Base-by-base conservation (phyloP, 2,113 vertebrate species). In the Spermophilus dauricus region DNA sequence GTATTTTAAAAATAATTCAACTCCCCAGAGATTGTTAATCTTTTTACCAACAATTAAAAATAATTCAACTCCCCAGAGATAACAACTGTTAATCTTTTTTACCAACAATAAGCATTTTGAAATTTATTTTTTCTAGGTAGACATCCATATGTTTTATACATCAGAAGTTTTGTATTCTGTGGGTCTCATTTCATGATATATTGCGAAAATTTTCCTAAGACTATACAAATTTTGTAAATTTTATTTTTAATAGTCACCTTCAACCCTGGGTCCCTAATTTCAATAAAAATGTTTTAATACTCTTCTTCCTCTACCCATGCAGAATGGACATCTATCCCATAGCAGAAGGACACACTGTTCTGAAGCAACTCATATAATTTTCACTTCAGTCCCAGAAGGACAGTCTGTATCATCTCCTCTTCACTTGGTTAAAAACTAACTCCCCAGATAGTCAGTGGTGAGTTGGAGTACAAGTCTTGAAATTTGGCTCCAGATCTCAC, bases 201-300 rank as follows among this genome's bases (percentile, higher is more conserved):
- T 30, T 81, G 30, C 85, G 16, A 84, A 73, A 24, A 61, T 63
- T 92, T 94, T 85, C 42, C 89, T 76, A 89, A 89, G 53, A 58
- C 39, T 39, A 13, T 75, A 73, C 83, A 88, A 48, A n/a, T 12
- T 51, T 70, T 73, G 9, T 65, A 72, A 75, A 83, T 16, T 76
- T 95, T 82, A 20, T 76, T 95, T 86, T 84, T 51, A 39, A 45
- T 37, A 42, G 45, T 63, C 2, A 1, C 78, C 39, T 85, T 65
- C 20, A 67, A 63, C 51, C 45, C 7, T 4, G 3, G n/a, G 34
- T 26, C 22, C 32, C 73, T 92, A 30, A 13, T 86, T 58, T 93
- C 42, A 51, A 77, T 67, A 89, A 7, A 58, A 12, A 16, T 86
- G 53, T 80, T 78, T 37, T 30, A 32, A 72, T 12, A 72, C 12